Evolutionary conservation across 1,140 invertebrate genomes (phyloP).

Genomic region (Drosophila nannoptera): DNA sequence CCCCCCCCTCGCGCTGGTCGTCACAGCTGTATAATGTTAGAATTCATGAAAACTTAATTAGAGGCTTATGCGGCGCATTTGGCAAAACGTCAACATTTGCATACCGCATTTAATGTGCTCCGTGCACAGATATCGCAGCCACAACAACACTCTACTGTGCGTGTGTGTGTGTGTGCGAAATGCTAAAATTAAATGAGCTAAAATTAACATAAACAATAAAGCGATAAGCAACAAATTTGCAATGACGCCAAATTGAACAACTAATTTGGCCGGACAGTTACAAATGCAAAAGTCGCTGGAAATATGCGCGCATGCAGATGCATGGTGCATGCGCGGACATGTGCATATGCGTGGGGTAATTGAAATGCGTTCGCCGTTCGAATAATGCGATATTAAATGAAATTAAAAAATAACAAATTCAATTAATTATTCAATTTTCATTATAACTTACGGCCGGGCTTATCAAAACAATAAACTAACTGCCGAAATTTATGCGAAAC

Average conservation of each 20-base stretch:
- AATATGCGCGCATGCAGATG: too few species aligned
- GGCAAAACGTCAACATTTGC: slow-evolving; percentile 67
- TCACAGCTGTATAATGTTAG: slow-evolving; percentile 44
- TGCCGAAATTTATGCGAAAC: neutral
- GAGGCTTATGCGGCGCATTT: slow-evolving; percentile 63
- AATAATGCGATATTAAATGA: slow-evolving; percentile 29
- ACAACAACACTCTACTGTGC: slow-evolving; percentile 34
- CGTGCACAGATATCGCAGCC: slow-evolving; percentile 55
- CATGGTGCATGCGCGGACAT: too few species aligned
- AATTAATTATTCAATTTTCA: slow-evolving; percentile 36
- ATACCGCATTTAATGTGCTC: slow-evolving; percentile 71
- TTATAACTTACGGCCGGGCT: neutral
- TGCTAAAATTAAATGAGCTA: slow-evolving; percentile 71
- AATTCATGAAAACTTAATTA: slow-evolving; percentile 76
- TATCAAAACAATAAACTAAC: slow-evolving; percentile 9
- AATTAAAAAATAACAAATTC: slow-evolving; percentile 46
- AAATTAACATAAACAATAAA: slow-evolving; percentile 77
- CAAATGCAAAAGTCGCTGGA: slow-evolving; percentile 38
- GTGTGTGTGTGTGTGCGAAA: slow-evolving; percentile 41
- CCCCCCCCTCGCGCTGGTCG: neutral
- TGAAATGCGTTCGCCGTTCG: slow-evolving; percentile 24
- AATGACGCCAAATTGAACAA: slow-evolving; percentile 61
- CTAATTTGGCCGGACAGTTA: slow-evolving; percentile 65
- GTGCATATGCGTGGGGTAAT: slow-evolving; percentile 7
- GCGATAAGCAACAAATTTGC: slow-evolving; percentile 68